phyloP scores from a whole-genome alignment of 2,113 vertebrate genomes.

The Sakesphorus luctuosus region DNA sequence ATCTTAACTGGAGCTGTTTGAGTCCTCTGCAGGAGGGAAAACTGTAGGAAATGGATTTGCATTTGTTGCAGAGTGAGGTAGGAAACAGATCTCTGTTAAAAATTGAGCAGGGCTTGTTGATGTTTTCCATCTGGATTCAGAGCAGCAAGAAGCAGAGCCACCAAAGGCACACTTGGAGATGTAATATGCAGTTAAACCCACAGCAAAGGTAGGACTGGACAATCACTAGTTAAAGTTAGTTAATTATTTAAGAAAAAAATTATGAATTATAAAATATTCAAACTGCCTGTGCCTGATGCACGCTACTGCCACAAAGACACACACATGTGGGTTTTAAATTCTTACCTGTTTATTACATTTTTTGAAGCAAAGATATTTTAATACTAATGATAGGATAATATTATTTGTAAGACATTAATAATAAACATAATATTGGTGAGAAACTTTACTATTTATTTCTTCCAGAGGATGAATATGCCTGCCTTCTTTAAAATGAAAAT shows the following conservation, averaged over 20 bases:
- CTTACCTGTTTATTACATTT: background rate
- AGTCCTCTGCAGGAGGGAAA: background rate
- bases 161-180: background rate
- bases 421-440: background rate
- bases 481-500: constrained; percentile 6
- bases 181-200: background rate
- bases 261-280: constrained; percentile 67
- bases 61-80: background rate
- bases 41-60: background rate
- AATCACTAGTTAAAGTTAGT: constrained; percentile 42
- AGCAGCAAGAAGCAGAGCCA: background rate
- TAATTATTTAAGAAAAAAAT: constrained; percentile 63
- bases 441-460: background rate
- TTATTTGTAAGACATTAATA: background rate
- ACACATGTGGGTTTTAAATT: constrained; percentile 1
- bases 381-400: background rate
- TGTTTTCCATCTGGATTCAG: background rate
- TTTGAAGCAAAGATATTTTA: background rate
- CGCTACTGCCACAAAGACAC: background rate
- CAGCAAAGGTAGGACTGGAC: background rate
- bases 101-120: background rate
- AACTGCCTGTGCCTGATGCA: background rate
- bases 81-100: background rate
- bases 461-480: background rate
- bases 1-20: background rate